Evolutionary conservation across 2,888 invertebrate species (phyloP), one percentile per base, ranked within the genome.

Genomic region (Hoplodrina ambigua): DNA sequence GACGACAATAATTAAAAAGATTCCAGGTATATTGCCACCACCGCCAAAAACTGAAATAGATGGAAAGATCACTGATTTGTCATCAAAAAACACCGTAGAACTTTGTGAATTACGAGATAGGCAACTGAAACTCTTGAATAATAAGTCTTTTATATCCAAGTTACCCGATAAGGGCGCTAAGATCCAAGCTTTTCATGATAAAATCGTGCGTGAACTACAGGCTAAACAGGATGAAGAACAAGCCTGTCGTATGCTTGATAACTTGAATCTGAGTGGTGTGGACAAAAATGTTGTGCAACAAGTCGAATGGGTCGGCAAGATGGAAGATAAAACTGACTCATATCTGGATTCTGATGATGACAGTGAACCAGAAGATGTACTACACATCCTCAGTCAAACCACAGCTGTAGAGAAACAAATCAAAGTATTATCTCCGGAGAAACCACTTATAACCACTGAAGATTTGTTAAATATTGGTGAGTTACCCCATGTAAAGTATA

Each of bases 141-240:
- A 95, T 83, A 97, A 96, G 78, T 73, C 78, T 44, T 97, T 97
- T 78, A 89, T 96, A 49, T 89, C 86, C 1, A 97, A 95, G 86
- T 90, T 97, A 66, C 91, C 96, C 0, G 97, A 97, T 82, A 97
- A 96, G 87, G 97, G 97, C 33, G 93, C 91, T 30, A 97, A 96
- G 90, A 96, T 97, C 70, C 89, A 90, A 75, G 83, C 85, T 11
- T 96, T 96, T 59, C 88, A 93, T 72, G 89, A 94, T 33, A 96
- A 94, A 88, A 90, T 97, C 76, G 69, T 91, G 15, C 85, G 83
- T 33, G 96, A 96, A 88, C 80, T 97, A n/a, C 89, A 94, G 50
- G 87, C 87, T 41, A 96, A 95, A 78, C 89, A 96, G 78, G 94
- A 96, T 70, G 91, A 96, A 52, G 96, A 97, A 37, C 88, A 94